Evolutionary conservation across 2,113 vertebrate genomes (phyloP).

Genomic region (Apus apus): DNA sequence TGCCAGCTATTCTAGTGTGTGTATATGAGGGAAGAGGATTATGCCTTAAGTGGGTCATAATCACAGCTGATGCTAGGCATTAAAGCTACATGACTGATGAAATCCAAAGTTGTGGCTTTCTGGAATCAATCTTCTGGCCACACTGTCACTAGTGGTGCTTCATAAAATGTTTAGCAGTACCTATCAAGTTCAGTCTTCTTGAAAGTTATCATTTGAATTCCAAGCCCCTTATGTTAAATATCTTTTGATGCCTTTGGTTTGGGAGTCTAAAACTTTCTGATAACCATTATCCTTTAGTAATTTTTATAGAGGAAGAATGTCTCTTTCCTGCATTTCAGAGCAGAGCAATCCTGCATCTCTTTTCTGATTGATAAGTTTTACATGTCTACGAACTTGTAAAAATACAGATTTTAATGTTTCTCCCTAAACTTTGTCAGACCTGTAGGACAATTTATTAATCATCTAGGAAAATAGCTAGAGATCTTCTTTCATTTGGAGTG

Average conservation of each 20-base stretch:
- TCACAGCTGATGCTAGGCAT: neutral
- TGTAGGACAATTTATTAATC: neutral
- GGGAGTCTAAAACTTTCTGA: neutral
- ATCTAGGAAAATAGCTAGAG: neutral
- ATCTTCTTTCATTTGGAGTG: neutral
- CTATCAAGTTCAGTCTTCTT: neutral
- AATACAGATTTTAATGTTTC: neutral
- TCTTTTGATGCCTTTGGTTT: neutral
- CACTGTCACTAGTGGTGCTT: neutral
- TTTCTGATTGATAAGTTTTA: too few relatives aligned
- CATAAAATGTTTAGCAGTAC: neutral
- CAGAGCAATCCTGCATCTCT: too few relatives aligned
- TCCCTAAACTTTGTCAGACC: neutral
- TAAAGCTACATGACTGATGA: neutral
- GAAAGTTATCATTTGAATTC: neutral
- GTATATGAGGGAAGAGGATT: neutral
- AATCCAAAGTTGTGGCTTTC: neutral
- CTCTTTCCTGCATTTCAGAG: neutral
- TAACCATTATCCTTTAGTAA: neutral
- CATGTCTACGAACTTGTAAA: neutral
- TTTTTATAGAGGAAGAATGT: neutral
- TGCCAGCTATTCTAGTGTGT: neutral
- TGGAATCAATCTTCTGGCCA: neutral
- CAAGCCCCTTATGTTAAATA: neutral
- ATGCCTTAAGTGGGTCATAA: neutral